Conservation (phyloP, 1,140 invertebrate genomes). For the Sesamia nonagrioides region DNA sequence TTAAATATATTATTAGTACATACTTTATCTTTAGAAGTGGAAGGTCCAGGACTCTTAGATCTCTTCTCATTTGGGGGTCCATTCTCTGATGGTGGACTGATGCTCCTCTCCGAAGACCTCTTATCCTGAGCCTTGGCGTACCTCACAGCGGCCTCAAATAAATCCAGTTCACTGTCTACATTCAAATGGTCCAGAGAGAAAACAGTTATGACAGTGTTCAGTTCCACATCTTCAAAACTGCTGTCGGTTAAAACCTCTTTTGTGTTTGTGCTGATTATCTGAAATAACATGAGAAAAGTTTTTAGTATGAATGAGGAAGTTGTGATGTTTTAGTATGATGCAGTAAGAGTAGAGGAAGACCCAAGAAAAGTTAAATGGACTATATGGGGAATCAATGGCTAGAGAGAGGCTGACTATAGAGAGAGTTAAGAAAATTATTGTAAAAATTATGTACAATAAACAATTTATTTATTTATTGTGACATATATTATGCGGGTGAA, state of each 20-base stretch:
- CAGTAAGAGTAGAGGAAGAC: too few relatives aligned
- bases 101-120: slow-evolving; percentile 66
- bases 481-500: too few relatives aligned
- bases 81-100: slow-evolving; percentile 63
- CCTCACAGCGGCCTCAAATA: slow-evolving; percentile 91
- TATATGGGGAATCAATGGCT: too few relatives aligned
- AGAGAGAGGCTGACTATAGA: too few relatives aligned
- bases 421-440: too few relatives aligned
- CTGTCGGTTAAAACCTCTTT: slow-evolving; percentile 91
- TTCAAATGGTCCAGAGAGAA: slow-evolving; percentile 92
- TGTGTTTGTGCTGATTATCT: slow-evolving; percentile 93
- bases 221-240: slow-evolving; percentile 92
- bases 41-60: slow-evolving; percentile 71
- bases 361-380: too few relatives aligned
- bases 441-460: too few relatives aligned
- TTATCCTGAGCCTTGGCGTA: slow-evolving; percentile 88
- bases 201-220: slow-evolving; percentile 91
- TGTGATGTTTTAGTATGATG: too few relatives aligned
- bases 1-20: too few relatives aligned
- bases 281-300: slow-evolving; percentile 63
- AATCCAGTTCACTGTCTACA: slow-evolving; percentile 91
- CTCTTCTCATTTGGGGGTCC: slow-evolving; percentile 58
- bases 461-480: too few relatives aligned
- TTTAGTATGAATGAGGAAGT: too few relatives aligned
- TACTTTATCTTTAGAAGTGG: slow-evolving; percentile 76